Conservation (phyloP, 2,113 vertebrate genomes). For the Apteryx owenii region DNA sequence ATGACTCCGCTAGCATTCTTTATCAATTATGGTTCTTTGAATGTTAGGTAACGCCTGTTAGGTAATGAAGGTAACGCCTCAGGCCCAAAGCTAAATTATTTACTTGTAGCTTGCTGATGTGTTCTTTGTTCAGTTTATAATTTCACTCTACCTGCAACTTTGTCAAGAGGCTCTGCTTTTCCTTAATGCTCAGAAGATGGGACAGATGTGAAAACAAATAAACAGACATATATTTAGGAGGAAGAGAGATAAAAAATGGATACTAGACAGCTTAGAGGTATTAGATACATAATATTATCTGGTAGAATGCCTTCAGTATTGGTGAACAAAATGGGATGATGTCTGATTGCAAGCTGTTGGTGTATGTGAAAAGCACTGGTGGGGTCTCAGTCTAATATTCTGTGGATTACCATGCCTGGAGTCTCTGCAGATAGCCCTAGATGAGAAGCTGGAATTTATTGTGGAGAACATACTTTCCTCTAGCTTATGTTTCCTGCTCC, state of each 20-base stretch:
- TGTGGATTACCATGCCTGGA: background rate
- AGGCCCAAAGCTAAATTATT: slow-evolving; percentile 61
- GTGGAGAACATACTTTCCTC: background rate
- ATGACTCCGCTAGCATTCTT: slow-evolving; percentile 34
- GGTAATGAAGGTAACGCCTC: slow-evolving; percentile 47
- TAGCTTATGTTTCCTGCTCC: background rate
- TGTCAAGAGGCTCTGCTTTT: background rate
- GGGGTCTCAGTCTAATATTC: background rate
- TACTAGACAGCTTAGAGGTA: background rate
- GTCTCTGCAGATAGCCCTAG: background rate
- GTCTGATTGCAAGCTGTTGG: background rate
- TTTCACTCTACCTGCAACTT: slow-evolving; percentile 6
- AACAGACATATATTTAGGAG: background rate
- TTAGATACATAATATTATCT: background rate
- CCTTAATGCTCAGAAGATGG: background rate
- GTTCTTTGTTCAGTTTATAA: slow-evolving; percentile 59
- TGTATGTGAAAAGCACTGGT: background rate
- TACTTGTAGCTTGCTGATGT: slow-evolving; percentile 47
- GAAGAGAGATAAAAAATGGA: background rate
- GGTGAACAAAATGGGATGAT: background rate
- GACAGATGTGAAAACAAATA: background rate
- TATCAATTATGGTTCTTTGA: slow-evolving; percentile 62
- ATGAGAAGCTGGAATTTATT: background rate
- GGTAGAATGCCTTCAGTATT: background rate
- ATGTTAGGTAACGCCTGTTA: background rate